Percentiles rank a stretch among this genome's conserved stretches.
Evolutionary conservation across 2,797 vertebrate species (phyloP).

Genomic region (Neosalanx taihuensis): DNA sequence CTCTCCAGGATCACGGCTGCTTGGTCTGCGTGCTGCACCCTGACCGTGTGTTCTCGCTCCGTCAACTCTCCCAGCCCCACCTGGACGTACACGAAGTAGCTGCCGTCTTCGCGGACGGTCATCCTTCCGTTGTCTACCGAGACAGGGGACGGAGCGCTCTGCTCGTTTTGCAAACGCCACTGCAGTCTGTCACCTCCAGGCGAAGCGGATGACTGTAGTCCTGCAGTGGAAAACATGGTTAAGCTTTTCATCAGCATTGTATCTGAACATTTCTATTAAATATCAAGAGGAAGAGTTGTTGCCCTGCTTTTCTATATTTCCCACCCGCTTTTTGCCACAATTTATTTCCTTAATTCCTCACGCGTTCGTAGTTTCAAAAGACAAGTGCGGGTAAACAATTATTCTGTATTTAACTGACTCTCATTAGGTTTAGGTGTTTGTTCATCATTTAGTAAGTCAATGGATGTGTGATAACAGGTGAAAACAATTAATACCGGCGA

Average conservation of each 20-base stretch:
- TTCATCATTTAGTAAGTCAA: too few relatives aligned
- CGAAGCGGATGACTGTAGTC: constrained; percentile 15
- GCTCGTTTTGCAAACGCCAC: too few relatives aligned
- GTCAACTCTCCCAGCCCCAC: constrained; percentile 35
- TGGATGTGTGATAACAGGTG: not conserved
- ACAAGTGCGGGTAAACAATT: too few relatives aligned
- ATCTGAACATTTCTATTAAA: not conserved
- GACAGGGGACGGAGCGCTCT: rapidly evolving
- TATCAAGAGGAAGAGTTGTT: not conserved
- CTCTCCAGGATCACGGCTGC: not conserved
- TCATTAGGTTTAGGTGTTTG: too few relatives aligned
- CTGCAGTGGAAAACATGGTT: constrained; percentile 21
- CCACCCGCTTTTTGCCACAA: too few relatives aligned
- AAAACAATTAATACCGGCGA: constrained; percentile 26
- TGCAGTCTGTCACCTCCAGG: too few relatives aligned
- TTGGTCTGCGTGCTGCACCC: rapidly evolving
- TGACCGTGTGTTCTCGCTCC: not conserved
- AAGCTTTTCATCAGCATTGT: constrained; percentile 10
- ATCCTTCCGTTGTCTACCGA: rapidly evolving
- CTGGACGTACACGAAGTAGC: constrained; percentile 63
- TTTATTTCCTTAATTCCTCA: too few relatives aligned
- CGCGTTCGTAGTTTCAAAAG: too few relatives aligned
- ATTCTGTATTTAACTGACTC: too few relatives aligned
- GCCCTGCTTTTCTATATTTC: too few relatives aligned
- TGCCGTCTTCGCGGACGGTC: constrained; percentile 31